phyloP scores from a whole-genome alignment of 2,113 vertebrate species.

The Paraplagusia blochii region DNA sequence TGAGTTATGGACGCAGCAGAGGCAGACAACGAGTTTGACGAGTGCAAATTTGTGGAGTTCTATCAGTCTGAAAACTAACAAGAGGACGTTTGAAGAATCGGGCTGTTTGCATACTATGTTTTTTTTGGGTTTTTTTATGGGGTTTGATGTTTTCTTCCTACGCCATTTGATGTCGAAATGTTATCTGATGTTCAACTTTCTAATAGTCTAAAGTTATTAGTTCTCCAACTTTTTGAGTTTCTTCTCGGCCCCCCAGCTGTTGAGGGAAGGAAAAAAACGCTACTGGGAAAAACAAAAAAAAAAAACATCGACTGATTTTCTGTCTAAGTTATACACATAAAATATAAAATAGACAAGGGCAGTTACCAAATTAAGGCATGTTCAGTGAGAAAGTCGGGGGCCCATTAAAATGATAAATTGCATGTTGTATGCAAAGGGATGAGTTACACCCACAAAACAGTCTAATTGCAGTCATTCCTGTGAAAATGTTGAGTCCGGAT shows the following conservation, averaged over 20 bases:
- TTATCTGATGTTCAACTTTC: constrained; percentile 48
- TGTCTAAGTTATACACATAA: constrained; percentile 51
- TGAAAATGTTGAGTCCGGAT: constrained; percentile 70
- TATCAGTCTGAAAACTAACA: constrained; percentile 45
- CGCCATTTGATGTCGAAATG: constrained; percentile 57
- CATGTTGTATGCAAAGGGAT: constrained; percentile 63
- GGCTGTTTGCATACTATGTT: constrained; percentile 28
- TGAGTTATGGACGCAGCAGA: constrained; percentile 29
- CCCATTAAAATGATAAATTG: constrained; percentile 78
- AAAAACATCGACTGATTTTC: constrained; percentile 49
- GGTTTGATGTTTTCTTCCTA: constrained; percentile 50
- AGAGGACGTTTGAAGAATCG: constrained; percentile 42
- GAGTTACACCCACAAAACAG: constrained; percentile 71
- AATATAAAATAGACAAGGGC: constrained; percentile 50
- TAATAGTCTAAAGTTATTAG: constrained; percentile 34
- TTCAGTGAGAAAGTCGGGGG: constrained; percentile 59
- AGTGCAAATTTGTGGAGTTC: constrained; percentile 26
- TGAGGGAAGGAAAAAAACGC: constrained; percentile 30
- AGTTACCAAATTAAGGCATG: constrained; percentile 63
- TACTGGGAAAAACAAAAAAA: constrained; percentile 21
- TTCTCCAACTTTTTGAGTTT: constrained; percentile 13
- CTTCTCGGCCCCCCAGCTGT: constrained; percentile 19
- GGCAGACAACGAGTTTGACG: constrained; percentile 21
- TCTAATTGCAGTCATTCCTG: constrained; percentile 74
- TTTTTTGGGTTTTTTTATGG: constrained; percentile 23